These are phyloP conservation scores for Diphyllodes magnificus DNA, from an alignment of 2,113 vertebrate genomes.

Conservation along the genomic window DNA sequence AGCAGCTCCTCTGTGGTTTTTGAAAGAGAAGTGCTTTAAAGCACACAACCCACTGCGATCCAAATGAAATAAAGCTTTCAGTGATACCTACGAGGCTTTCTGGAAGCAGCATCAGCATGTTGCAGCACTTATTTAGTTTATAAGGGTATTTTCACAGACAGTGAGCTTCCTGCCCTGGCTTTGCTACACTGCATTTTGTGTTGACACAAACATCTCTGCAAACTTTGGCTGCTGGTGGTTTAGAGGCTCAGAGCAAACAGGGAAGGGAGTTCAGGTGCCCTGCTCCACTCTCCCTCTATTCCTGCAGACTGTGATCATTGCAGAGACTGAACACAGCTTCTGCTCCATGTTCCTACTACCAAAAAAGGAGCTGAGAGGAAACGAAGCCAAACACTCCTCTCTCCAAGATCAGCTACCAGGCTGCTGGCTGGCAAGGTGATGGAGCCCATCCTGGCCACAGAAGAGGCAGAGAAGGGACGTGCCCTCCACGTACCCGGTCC, in stretches of 20 bases:
- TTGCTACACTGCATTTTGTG: background rate
- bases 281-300: background rate
- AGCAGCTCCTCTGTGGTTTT: conserved; percentile 26
- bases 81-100: background rate
- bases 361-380: background rate
- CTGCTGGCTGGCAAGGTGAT: background rate
- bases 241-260: background rate
- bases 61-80: background rate
- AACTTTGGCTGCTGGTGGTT: background rate
- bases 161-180: background rate
- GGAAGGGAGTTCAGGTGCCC: background rate
- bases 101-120: background rate
- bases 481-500: background rate
- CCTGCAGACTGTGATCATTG: rapidly evolving
- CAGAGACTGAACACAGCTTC: background rate
- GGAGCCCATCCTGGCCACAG: background rate
- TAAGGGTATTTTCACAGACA: background rate
- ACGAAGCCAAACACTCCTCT: background rate
- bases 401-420: background rate
- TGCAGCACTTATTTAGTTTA: background rate
- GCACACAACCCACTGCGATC: background rate
- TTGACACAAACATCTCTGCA: background rate
- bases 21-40: background rate
- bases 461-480: rapidly evolving
- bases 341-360: background rate